Percentiles rank a stretch among this genome's conserved stretches.
phyloP scores from a whole-genome alignment of 2,113 vertebrate genomes.

The Ploceus nigricollis region DNA sequence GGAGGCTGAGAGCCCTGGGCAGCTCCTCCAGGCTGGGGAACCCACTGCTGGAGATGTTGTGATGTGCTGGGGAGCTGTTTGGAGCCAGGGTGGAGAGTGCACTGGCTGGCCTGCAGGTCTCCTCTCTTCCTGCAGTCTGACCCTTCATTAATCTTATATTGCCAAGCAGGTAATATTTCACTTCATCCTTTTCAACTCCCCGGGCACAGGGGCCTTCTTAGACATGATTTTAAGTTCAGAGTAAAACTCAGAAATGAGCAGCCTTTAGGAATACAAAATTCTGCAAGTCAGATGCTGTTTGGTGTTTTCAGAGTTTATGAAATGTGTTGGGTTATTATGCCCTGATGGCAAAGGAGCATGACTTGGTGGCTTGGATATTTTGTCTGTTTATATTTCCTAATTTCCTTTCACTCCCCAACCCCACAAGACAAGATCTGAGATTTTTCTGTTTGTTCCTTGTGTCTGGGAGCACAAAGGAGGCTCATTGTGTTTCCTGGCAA shows the following conservation, averaged over 20 bases:
- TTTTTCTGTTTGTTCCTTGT: not conserved
- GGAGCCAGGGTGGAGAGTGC: not conserved
- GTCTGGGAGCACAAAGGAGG: not conserved
- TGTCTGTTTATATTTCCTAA: not conserved
- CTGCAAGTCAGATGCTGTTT: not conserved
- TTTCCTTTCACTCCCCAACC: not conserved
- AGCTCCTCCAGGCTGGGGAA: not conserved
- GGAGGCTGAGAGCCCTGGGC: not conserved
- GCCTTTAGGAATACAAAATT: not conserved
- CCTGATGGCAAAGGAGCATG: not conserved
- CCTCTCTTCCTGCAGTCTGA: not conserved
- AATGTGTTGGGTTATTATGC: not conserved
- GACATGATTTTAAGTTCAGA: not conserved
- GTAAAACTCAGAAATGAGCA: not conserved
- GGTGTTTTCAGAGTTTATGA: not conserved
- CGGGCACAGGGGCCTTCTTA: not conserved
- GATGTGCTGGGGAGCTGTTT: not conserved
- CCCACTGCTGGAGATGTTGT: fast-evolving
- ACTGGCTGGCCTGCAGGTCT: not conserved
- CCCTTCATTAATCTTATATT: not conserved
- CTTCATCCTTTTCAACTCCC: not conserved
- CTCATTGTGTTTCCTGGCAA: not conserved
- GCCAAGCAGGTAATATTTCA: not conserved
- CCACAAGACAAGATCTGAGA: constrained; percentile 14
- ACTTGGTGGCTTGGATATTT: not conserved